Percentiles rank a stretch among this genome's conserved stretches.
phyloP scores from a whole-genome alignment of 2,113 vertebrate genomes.

The Picathartes gymnocephalus region DNA sequence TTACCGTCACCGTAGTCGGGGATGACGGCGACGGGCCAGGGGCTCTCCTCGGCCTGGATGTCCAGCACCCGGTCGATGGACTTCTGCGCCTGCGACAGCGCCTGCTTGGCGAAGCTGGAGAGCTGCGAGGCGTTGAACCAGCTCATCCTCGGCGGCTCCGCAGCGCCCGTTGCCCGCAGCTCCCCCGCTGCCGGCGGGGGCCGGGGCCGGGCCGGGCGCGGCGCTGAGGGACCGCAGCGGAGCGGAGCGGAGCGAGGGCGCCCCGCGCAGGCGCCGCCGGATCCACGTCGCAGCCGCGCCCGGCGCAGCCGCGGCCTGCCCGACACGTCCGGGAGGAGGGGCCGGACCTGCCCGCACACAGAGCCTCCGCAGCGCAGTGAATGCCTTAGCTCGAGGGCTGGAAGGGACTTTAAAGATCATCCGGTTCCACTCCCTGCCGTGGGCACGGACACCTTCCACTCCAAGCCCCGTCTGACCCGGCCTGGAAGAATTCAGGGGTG shows the following conservation, averaged over 20 bases:
- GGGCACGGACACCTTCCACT: neutral
- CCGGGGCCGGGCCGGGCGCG: neutral
- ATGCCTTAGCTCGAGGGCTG: fast-evolving
- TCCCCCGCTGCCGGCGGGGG: neutral
- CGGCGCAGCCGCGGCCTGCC: neutral
- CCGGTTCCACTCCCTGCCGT: fast-evolving
- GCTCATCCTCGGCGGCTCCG: slow-evolving; percentile 77
- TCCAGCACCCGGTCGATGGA: slow-evolving; percentile 97
- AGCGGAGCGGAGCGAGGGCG: neutral
- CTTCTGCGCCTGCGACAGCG: slow-evolving; percentile 94
- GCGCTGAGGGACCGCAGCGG: no score
- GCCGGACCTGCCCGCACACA: neutral
- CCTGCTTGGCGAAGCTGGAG: slow-evolving; percentile 97
- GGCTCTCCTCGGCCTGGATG: slow-evolving; percentile 87
- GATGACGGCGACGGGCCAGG: slow-evolving; percentile 80
- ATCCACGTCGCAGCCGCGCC: slow-evolving; percentile 56
- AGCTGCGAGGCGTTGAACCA: slow-evolving; percentile 98
- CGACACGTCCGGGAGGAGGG: neutral
- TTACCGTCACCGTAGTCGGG: slow-evolving; percentile 79
- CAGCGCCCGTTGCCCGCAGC: neutral
- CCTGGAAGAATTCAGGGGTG: neutral
- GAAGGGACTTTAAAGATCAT: fast-evolving
- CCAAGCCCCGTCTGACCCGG: no score
- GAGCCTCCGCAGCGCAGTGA: neutral
- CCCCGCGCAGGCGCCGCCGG: slow-evolving; percentile 20